These are phyloP conservation scores for Sebastes diploproa DNA, from an alignment of 2,797 vertebrate genomes.

Conservation along the genomic window DNA sequence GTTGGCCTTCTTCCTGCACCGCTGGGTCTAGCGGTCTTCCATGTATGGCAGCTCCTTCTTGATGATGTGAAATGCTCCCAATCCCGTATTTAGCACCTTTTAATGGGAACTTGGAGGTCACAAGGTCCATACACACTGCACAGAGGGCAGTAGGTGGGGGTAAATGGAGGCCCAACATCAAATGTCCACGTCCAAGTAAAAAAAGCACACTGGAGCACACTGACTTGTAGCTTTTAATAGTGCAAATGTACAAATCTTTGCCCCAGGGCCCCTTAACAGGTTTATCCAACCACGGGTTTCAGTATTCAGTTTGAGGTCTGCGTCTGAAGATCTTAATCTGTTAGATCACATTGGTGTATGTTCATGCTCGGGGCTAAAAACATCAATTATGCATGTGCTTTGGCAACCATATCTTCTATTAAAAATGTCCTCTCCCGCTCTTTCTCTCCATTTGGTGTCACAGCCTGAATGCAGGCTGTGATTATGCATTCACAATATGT, in stretches of 20 bases:
- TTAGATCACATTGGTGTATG: not conserved
- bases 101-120: too few species aligned
- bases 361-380: not conserved
- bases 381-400: not conserved
- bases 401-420: not conserved
- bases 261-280: not conserved
- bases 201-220: accelerated
- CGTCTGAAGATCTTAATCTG: not conserved
- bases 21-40: too few species aligned
- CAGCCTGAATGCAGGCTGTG: not conserved
- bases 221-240: too few species aligned
- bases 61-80: too few species aligned
- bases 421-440: not conserved
- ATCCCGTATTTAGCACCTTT: too few species aligned
- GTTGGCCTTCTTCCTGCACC: too few species aligned
- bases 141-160: too few species aligned
- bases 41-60: too few species aligned
- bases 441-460: not conserved
- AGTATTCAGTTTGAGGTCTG: not conserved
- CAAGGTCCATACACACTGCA: too few species aligned
- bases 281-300: not conserved
- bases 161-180: too few species aligned
- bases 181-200: too few species aligned
- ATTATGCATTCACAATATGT: not conserved
- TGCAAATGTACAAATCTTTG: too few species aligned